These are phyloP conservation scores for Holocentrus rufus DNA, from an alignment of 2,797 vertebrate genomes.

Conservation along the genomic window DNA sequence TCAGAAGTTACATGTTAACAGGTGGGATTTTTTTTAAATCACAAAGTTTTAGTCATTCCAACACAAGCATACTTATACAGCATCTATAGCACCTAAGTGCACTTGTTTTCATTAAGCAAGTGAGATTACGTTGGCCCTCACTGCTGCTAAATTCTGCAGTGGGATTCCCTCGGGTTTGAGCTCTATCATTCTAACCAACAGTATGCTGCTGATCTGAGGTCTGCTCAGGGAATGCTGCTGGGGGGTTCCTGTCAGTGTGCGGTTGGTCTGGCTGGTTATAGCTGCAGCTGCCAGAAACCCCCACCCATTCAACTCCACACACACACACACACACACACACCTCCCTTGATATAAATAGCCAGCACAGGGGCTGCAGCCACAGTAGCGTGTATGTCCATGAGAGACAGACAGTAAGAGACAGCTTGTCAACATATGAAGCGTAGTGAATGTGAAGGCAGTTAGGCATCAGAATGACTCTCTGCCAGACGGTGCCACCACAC, in stretches of 20 bases:
- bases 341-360: constrained; percentile 81
- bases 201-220: constrained; percentile 52
- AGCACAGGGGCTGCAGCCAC: constrained; percentile 52
- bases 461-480: constrained; percentile 76
- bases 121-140: neutral
- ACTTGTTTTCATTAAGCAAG: no score
- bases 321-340: constrained; percentile 53
- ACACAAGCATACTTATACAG: no score
- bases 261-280: constrained; percentile 51
- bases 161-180: constrained; percentile 41
- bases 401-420: constrained; percentile 60
- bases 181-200: constrained; percentile 43
- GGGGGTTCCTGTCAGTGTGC: constrained; percentile 55
- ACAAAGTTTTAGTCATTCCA: no score
- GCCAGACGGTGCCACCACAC: constrained; percentile 73
- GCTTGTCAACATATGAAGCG: constrained; percentile 66
- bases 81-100: no score
- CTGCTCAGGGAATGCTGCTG: constrained; percentile 30
- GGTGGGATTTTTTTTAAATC: no score
- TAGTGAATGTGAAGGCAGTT: constrained; percentile 59
- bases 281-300: constrained; percentile 75
- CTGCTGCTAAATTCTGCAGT: constrained; percentile 24
- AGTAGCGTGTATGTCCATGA: constrained; percentile 57
- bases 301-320: constrained; percentile 56
- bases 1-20: no score